Evolutionary conservation across 2,797 vertebrate genomes (phyloP), one percentile per base, ranked within the genome.

Genomic region (Triplophysa yarkandensis): DNA sequence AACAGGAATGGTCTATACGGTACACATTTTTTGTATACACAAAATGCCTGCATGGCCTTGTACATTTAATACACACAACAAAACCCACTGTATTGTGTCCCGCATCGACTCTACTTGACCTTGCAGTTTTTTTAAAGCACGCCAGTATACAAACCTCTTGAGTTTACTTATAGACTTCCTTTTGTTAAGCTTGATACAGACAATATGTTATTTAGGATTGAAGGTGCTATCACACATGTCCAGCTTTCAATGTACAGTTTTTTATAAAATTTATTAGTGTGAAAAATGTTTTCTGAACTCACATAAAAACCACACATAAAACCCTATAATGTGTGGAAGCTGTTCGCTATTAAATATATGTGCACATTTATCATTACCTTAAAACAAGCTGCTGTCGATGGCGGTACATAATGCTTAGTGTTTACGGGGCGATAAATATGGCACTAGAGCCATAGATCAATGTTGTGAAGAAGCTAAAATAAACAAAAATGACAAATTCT

Each of bases 341-440:
- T 9, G 9, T 36, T 27, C 28, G 13, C 67, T 73, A 63, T 23
- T 55, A 25, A 43, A 30, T 64, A 43, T 43, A 52, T 2, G 4
- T 23, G 28, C 39, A 54, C 32, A 54, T 23, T 17, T 2, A 43
- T 73, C 13, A 43, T 55, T 43, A 41, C 3, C 21, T 28, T 28
- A 36, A 71, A 60, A 46, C n/a, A 9, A 25, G 21, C 66, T 9
- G 19, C 0, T 27, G 21, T 46, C 30, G 3, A 34, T 6, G 25
- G 57, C 27, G 32, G 16, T 11, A 50, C 6, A 2, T 43, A 16
- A 54, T 9, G 16, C 25, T 71, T 39, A 55, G 2, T 2, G 6
- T 46, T 63, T 72, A 50, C 25, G 41, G 46, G 11, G 43, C 21
- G 17, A 72, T 41, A 50, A 61, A 61, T n/a, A 25, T 6, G 14